Evolutionary conservation across 2,888 invertebrate species (phyloP).

Genomic region (Caenorhabditis sulstoni): DNA sequence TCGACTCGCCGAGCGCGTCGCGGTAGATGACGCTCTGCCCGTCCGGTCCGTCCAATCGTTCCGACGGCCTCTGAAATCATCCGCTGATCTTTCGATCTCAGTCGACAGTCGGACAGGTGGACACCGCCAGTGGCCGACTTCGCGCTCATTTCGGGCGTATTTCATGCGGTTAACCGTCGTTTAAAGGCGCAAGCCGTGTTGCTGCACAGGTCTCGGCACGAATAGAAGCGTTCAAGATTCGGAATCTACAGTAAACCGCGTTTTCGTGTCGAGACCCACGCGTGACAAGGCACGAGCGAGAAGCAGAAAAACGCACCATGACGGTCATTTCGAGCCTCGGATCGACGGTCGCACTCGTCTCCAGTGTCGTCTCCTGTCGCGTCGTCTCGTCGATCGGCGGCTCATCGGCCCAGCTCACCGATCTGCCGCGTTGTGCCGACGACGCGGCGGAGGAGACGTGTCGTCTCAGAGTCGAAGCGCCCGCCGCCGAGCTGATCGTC

Average conservation of each 20-base stretch:
- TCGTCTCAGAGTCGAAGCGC: background rate
- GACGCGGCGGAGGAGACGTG: background rate
- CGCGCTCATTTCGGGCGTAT: no score
- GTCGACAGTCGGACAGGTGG: background rate
- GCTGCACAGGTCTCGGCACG: no score
- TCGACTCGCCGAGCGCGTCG: slow-evolving; percentile 12
- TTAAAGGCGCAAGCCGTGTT: no score
- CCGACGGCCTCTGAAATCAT: slow-evolving; percentile 20
- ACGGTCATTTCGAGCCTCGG: background rate
- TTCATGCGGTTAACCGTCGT: no score
- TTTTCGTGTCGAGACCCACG: no score
- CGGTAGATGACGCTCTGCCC: slow-evolving; percentile 15
- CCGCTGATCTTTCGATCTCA: no score
- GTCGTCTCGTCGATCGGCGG: background rate
- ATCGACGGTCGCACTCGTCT: background rate
- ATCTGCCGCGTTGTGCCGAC: background rate
- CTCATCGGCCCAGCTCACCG: slow-evolving; percentile 37
- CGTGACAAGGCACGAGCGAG: no score
- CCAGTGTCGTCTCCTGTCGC: slow-evolving; percentile 7
- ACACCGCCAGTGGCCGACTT: no score
- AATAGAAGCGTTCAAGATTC: no score
- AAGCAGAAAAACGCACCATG: slow-evolving; percentile 21
- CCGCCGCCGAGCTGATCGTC: no score
- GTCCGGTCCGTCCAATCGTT: background rate
- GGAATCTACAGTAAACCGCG: no score